A percentile compares a stretch with the other conserved stretches of the same genome.
Conservation (phyloP, 2,797 vertebrate genomes). For the Amblyopsis hoosieri region DNA sequence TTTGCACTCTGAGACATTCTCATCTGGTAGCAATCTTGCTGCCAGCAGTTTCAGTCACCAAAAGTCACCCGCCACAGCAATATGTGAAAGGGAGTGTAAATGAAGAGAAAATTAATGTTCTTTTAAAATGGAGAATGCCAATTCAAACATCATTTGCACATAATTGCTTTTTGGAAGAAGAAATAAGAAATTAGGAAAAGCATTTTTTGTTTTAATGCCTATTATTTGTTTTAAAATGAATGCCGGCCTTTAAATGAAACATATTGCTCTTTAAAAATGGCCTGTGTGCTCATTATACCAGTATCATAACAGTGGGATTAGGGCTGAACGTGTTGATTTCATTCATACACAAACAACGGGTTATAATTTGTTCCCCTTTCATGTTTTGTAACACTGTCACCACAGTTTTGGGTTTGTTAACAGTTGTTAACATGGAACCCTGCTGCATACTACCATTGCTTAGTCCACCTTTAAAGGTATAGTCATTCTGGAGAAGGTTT, state of each 20-base stretch:
- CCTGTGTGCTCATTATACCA: slow-evolving; percentile 55
- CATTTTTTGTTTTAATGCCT: slow-evolving; percentile 35
- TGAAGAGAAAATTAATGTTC: slow-evolving; percentile 62
- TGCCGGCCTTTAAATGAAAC: slow-evolving; percentile 53
- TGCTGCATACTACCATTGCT: too few relatives aligned
- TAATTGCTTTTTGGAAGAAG: slow-evolving; percentile 67
- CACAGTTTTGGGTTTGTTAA: too few relatives aligned
- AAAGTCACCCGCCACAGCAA: slow-evolving; percentile 72
- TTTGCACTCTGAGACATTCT: slow-evolving; percentile 75
- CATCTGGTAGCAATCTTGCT: slow-evolving; percentile 83
- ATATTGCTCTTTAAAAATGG: slow-evolving; percentile 41
- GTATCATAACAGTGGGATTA: slow-evolving; percentile 63
- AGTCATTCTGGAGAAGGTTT: too few relatives aligned
- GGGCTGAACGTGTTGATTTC: slow-evolving; percentile 54
- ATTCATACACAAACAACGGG: too few relatives aligned
- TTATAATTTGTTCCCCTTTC: too few relatives aligned
- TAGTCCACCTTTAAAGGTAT: too few relatives aligned
- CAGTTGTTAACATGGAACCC: too few relatives aligned
- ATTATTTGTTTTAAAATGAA: slow-evolving; percentile 66
- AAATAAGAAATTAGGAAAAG: slow-evolving; percentile 49
- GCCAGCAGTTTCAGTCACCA: slow-evolving; percentile 72
- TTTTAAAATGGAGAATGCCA: slow-evolving; percentile 79
- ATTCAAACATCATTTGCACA: slow-evolving; percentile 64
- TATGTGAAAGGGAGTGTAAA: slow-evolving; percentile 67
- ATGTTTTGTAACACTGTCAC: too few relatives aligned